phyloP scores from a whole-genome alignment of 2,113 vertebrate species.

The Penelope pileata region DNA sequence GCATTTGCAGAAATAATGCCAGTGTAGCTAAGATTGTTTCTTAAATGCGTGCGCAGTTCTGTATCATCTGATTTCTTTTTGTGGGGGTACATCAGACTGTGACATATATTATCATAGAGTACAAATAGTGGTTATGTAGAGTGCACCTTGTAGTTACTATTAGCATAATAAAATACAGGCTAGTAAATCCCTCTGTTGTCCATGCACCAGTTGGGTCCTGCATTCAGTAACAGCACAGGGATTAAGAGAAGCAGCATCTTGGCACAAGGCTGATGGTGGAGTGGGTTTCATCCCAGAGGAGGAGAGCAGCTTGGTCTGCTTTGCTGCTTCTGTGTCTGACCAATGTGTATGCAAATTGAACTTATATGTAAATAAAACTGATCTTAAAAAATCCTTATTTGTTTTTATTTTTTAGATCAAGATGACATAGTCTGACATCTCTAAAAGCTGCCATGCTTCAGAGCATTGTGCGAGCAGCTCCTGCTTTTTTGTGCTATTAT shows the following conservation, averaged over 20 bases:
- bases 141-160: neutral
- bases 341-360: neutral
- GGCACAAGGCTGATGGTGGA: neutral
- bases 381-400: neutral
- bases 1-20: neutral
- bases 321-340: neutral
- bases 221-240: neutral
- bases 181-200: neutral
- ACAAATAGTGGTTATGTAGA: neutral
- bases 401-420: neutral
- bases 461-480: neutral
- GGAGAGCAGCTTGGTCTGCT: neutral
- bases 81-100: neutral
- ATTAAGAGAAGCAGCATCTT: neutral
- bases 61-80: neutral
- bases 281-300: neutral
- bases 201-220: neutral
- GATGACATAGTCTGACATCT: neutral
- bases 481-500: neutral
- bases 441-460: neutral
- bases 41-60: rapidly evolving
- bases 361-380: neutral
- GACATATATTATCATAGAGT: neutral
- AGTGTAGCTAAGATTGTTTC: neutral
- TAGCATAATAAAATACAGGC: neutral